Base-by-base conservation (phyloP, 1,140 invertebrate species). In the Danaus melanippus region DNA sequence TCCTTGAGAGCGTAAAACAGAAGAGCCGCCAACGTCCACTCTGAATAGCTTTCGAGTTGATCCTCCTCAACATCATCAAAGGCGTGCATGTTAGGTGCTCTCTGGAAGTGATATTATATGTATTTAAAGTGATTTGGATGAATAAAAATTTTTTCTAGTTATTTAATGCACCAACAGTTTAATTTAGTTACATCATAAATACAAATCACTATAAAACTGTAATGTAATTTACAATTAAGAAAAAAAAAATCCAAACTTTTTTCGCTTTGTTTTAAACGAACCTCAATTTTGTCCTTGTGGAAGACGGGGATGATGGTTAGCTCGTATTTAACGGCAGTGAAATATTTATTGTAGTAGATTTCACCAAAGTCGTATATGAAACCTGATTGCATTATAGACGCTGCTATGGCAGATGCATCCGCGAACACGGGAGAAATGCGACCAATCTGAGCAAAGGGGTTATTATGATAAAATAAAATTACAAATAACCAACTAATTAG, bases 1-100 rank as follows among this genome's bases (percentile, higher is more conserved):
- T 99, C 97, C 87, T 99, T 99, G 91, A 99, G 91, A 12, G 95
- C 92, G 85, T 95, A 99, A 85, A 94, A 99, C 9, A 99, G 76
- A 7, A 98, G 86, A 12, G 96, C 96, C 1, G 96, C 95, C 51
- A 99, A 84, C 0, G 96, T 96, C 82, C 96, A 99, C 87, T 99
- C 98, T 64, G 97, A 88, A 79, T 98, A 99, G 72, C 92, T 94
- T 76, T 94, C 92, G 46, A 99, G 86, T 0, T 98, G 95, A 58
- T 97, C 95, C 17, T 94, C 91, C 75, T 99, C 95, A 6, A 97
- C 78, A 9, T 95, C 96, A 76, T 97, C 96, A 73, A 96, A 97
- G 1, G 94, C 74, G 9, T 88, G 86, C 50, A 97, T 85, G 71
- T 97, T 97, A 6, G 94, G 92, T 5, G 95, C 94, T 58, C 85